Percentiles rank a stretch among this genome's conserved stretches.
Evolutionary conservation across 1,140 invertebrate species (phyloP).

Genomic region (Megalopta genalis): DNA sequence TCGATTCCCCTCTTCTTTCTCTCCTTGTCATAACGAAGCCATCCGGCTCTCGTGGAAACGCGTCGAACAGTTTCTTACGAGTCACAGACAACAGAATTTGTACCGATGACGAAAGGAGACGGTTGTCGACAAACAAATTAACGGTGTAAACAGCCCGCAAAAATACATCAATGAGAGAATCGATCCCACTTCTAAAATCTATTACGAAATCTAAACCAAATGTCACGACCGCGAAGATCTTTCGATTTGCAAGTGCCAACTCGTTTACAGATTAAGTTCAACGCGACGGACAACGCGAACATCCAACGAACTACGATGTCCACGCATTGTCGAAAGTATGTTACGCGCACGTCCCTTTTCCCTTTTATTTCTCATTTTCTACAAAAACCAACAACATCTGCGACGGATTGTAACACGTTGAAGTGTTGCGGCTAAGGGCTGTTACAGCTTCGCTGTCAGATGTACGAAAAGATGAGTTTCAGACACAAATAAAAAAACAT

Average conservation of each 20-base stretch:
- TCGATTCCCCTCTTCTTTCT: neutral
- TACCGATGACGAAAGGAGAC: neutral
- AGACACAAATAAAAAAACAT: constrained; percentile 75
- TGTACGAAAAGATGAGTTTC: constrained; percentile 72
- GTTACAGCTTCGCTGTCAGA: constrained; percentile 43
- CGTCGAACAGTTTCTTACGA: neutral
- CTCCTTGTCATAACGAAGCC: neutral
- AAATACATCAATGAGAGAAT: too few relatives aligned
- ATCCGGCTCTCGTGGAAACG: neutral
- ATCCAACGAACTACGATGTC: neutral
- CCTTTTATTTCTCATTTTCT: constrained; percentile 52
- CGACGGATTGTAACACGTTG: constrained; percentile 47
- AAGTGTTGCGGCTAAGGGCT: constrained; percentile 43
- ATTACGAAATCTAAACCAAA: too few relatives aligned
- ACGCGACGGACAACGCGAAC: neutral
- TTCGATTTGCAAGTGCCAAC: neutral
- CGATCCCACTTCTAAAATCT: too few relatives aligned
- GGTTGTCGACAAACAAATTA: neutral
- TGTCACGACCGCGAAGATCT: neutral
- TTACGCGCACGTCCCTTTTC: constrained; percentile 39
- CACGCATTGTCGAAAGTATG: constrained; percentile 29
- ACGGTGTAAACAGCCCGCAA: too few relatives aligned
- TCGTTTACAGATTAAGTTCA: neutral
- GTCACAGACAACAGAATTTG: neutral
- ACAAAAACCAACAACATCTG: constrained; percentile 45